phyloP scores from a whole-genome alignment of 2,888 invertebrate genomes.

The Drosophila monieri region DNA sequence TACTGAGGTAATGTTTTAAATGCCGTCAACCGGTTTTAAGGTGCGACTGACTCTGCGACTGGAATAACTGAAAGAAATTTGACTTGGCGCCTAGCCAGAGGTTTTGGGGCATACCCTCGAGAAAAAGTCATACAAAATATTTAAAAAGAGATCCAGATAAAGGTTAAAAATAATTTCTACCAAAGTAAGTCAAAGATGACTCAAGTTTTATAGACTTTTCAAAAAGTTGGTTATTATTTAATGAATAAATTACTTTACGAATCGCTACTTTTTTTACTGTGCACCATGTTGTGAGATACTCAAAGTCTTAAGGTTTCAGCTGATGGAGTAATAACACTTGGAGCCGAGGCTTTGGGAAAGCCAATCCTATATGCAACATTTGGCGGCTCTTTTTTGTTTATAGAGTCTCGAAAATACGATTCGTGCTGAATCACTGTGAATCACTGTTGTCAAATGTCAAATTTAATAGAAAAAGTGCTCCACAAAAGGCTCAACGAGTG shows the following conservation, averaged over 20 bases:
- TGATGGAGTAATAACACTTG: constrained; percentile 48
- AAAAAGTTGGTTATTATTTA: no score
- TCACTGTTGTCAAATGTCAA: constrained; percentile 49
- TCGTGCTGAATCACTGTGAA: constrained; percentile 44
- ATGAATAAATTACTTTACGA: neutral
- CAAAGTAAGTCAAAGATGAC: neutral
- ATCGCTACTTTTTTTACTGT: constrained; percentile 7
- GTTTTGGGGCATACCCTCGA: neutral
- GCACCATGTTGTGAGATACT: constrained; percentile 2
- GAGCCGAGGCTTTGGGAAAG: constrained; percentile 40
- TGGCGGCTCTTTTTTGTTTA: constrained; percentile 38
- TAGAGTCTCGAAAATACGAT: constrained; percentile 3
- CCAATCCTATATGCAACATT: constrained; percentile 58
- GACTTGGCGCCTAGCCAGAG: constrained; percentile 27
- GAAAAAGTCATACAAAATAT: constrained; percentile 40
- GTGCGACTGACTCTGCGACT: constrained; percentile 70
- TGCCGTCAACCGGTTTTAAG: constrained; percentile 72
- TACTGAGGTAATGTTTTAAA: constrained; percentile 41
- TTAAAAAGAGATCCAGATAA: neutral
- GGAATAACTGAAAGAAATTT: constrained; percentile 60
- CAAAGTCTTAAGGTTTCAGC: constrained; percentile 20
- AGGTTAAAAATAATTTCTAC: neutral
- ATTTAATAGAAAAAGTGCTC: constrained; percentile 51
- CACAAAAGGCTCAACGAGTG: constrained; percentile 54
- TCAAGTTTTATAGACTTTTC: no score